Base-by-base conservation (phyloP, 2,797 vertebrate genomes). In the Tachyglossus aculeatus region DNA sequence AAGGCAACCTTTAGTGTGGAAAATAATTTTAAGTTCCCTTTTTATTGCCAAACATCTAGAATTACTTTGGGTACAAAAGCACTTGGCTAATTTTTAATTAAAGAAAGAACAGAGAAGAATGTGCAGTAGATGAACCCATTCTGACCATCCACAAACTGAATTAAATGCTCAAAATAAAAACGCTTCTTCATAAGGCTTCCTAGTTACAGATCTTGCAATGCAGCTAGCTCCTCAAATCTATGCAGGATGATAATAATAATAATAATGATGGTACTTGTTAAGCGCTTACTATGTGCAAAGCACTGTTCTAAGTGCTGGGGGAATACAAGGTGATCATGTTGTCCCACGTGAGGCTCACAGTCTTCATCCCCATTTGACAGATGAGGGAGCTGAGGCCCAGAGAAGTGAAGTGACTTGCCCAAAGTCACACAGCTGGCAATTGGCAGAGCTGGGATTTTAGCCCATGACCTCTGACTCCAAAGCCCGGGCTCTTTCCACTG, bases 21-120 rank as follows among this genome's bases (percentile, higher is more conserved):
- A 89, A 91, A 67, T 79, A 82, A 88, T 87, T 89, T 71, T 71
- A 69, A 76, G 55, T 79, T 81, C 51, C 37, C 12, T 25, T 81
- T 67, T 67, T 77, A 60, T 86, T 89, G 88, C 88, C 86, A 89
- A 87, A 81, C 71, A 74, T 74, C 86, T 67, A 69, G 77, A 82
- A 86, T 86, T 86, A 68, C 87, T 89, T 87, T 90, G 81, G 84
- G 81, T 80, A 78, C 85, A 80, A 53, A 62, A 68, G 51, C 61
- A 45, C 59, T 77, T 36, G 22, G 51, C 38, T 61, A 39, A 45
- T 77, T 90, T 86, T 85, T 85, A 84, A 82, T 83, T 83, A 84
- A 80, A 21, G 50, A 71, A 83, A 48, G 45, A 77, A 78, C 83
- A 81, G 55, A 83, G 70, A 29, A 29, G 44, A 29, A 77, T 62